phyloP scores from a whole-genome alignment of 2,113 vertebrate species.

The Castor canadensis region DNA sequence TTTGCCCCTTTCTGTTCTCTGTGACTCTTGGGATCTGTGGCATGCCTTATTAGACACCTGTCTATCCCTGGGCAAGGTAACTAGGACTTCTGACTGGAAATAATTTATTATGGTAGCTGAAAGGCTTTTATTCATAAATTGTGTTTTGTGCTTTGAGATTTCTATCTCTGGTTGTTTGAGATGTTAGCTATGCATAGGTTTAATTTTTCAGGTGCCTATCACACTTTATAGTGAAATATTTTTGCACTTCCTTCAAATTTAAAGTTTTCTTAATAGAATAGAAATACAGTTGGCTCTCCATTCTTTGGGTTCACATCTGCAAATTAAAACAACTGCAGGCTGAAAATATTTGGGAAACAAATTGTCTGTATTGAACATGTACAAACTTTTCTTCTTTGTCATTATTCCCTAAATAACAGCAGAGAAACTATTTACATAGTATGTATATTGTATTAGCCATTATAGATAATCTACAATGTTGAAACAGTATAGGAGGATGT shows the following conservation, averaged over 20 bases:
- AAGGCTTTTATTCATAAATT: constrained; percentile 3
- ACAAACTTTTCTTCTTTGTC: neutral
- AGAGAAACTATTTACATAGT: neutral
- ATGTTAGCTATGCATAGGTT: constrained; percentile 3
- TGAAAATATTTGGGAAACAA: neutral
- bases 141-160: neutral
- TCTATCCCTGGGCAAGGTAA: neutral
- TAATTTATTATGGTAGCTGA: neutral
- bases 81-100: neutral
- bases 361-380: neutral
- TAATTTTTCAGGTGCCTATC: neutral
- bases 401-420: neutral
- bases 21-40: neutral
- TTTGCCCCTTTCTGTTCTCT: neutral
- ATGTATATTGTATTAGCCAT: neutral
- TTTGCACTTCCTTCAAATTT: neutral
- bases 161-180: neutral
- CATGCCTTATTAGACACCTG: neutral
- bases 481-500: too few species aligned
- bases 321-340: neutral
- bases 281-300: neutral
- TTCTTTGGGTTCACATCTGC: neutral
- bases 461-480: neutral
- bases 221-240: neutral
- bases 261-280: neutral